Evolutionary conservation across 2,797 vertebrate genomes (phyloP).

Genomic region (Echeneis naucrates): DNA sequence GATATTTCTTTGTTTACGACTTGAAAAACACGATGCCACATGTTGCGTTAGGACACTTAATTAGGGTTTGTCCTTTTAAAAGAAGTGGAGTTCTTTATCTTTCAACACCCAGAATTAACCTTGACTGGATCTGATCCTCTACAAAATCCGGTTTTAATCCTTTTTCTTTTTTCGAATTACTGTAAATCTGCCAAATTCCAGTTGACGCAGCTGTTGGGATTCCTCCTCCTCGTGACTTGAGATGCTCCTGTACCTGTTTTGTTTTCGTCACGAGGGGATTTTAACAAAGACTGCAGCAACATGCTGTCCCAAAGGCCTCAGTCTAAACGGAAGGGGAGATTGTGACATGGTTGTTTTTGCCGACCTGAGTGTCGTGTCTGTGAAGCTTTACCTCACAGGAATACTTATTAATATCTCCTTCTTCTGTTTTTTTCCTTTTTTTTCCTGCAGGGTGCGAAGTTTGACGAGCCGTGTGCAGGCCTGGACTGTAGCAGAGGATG

Average conservation of each 20-base stretch:
- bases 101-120: background rate
- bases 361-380: background rate
- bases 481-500: slow-evolving; percentile 89
- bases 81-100: background rate
- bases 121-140: slow-evolving; percentile 2
- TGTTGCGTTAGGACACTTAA: background rate
- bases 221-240: background rate
- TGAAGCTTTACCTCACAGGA: background rate
- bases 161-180: background rate
- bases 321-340: background rate
- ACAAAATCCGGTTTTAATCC: slow-evolving; percentile 18
- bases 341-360: too few relatives aligned
- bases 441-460: slow-evolving; percentile 84
- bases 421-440: slow-evolving; percentile 44
- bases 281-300: background rate
- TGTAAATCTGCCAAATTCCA: background rate
- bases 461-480: slow-evolving; percentile 86
- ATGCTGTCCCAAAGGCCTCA: background rate
- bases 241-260: background rate
- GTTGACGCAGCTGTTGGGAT: background rate
- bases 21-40: background rate
- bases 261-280: slow-evolving; percentile 1
- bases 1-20: background rate
- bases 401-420: slow-evolving; percentile 18
- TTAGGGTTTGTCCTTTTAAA: background rate